Conservation (phyloP, 2,888 invertebrate genomes). For the Alcis repandata region DNA sequence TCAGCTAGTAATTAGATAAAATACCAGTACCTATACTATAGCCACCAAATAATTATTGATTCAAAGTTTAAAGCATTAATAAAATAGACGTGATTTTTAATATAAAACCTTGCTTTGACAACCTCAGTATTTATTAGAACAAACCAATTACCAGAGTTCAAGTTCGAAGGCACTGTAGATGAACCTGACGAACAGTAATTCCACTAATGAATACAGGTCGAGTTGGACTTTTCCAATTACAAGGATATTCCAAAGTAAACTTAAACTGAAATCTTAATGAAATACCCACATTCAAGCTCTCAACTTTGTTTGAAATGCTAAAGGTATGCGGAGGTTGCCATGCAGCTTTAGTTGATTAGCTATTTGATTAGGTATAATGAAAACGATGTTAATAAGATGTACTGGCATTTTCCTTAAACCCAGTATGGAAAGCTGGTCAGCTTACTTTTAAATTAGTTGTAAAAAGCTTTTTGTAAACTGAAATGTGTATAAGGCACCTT, state of each 20-base stretch:
- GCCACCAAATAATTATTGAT: background rate
- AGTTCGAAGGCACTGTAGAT: constrained; percentile 9
- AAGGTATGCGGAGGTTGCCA: constrained; percentile 1
- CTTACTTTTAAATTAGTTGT: too few relatives aligned
- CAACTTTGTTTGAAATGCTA: background rate
- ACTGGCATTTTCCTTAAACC: background rate
- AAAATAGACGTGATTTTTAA: background rate
- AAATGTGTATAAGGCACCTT: too few relatives aligned
- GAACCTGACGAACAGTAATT: constrained; percentile 21
- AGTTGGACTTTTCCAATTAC: constrained; percentile 31
- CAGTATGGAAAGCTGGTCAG: constrained; percentile 1
- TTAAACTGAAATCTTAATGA: constrained; percentile 31
- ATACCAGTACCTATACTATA: too few relatives aligned
- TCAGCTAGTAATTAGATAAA: too few relatives aligned
- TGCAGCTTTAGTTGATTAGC: constrained; percentile 11
- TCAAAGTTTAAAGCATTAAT: background rate
- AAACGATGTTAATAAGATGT: background rate
- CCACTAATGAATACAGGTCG: constrained; percentile 28
- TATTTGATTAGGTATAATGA: background rate
- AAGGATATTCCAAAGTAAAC: constrained; percentile 23
- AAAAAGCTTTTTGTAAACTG: too few relatives aligned
- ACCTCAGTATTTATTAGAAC: background rate
- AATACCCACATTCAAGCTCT: constrained; percentile 20
- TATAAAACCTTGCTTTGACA: background rate
- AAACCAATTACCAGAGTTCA: constrained; percentile 14